These are phyloP conservation scores for Lochmaea capreae DNA, from an alignment of 2,888 invertebrate species.

Conservation along the genomic window DNA sequence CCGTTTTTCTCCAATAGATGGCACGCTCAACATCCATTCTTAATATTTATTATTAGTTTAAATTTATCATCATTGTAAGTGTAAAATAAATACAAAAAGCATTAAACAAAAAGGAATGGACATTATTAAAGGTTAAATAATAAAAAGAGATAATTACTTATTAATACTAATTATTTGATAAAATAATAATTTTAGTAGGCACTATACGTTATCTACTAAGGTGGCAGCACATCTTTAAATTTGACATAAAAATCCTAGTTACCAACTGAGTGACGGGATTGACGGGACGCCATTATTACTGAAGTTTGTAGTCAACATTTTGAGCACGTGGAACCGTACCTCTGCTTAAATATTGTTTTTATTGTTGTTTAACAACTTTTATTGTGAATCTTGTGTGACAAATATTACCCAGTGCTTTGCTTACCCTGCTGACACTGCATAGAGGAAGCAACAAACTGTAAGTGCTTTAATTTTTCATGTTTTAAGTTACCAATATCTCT, in stretches of 20 bases:
- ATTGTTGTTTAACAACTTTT: constrained; percentile 41
- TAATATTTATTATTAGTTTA: no score
- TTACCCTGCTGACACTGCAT: constrained; percentile 37
- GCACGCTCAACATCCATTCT: no score
- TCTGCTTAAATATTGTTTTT: constrained; percentile 47
- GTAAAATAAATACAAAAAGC: no score
- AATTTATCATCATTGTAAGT: no score
- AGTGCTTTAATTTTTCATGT: constrained; percentile 49
- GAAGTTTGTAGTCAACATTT: constrained; percentile 75
- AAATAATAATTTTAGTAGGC: not conserved
- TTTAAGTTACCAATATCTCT: constrained; percentile 48
- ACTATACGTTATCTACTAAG: not conserved
- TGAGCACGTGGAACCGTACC: constrained; percentile 74
- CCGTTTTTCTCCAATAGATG: no score
- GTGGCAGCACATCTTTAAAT: constrained; percentile 13
- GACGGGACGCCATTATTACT: constrained; percentile 74
- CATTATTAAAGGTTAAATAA: not conserved
- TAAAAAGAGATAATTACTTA: not conserved
- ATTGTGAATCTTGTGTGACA: constrained; percentile 48
- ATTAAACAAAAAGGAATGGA: no score
- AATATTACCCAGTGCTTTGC: constrained; percentile 37
- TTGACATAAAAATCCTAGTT: constrained; percentile 25
- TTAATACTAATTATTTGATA: not conserved
- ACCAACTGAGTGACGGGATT: constrained; percentile 64
- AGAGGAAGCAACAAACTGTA: constrained; percentile 52